Evolutionary conservation across 2,888 invertebrate species (phyloP).

Genomic region (Erebia ligea): DNA sequence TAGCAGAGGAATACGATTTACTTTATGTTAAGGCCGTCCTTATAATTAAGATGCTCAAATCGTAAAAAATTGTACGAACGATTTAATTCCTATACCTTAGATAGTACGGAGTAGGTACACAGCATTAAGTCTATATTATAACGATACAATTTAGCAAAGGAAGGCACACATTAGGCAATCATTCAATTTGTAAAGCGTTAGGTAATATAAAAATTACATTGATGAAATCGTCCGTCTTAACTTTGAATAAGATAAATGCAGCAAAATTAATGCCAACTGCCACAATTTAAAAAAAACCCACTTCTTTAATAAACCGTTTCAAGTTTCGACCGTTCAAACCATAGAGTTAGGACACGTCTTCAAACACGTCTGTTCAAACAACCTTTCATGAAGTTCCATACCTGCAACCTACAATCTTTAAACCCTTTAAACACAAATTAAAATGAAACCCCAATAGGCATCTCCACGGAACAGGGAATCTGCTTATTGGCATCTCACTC

Average conservation of each 20-base stretch:
- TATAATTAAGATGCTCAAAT: too few species aligned
- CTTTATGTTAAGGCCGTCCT: too few species aligned
- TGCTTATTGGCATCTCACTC: too few species aligned
- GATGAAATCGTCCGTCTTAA: constrained; percentile 21
- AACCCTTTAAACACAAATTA: too few species aligned
- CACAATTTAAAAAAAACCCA: not conserved
- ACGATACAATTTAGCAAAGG: constrained; percentile 5
- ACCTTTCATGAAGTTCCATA: not conserved
- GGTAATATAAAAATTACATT: constrained; percentile 9
- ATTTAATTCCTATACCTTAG: too few species aligned
- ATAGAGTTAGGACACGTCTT: not conserved
- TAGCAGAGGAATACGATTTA: too few species aligned
- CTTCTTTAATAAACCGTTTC: not conserved
- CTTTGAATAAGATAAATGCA: not conserved
- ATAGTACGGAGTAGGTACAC: not conserved
- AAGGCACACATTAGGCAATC: constrained; percentile 20
- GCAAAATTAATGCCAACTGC: too few species aligned
- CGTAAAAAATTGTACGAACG: too few species aligned
- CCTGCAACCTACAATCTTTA: too few species aligned
- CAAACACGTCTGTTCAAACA: not conserved
- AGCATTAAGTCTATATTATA: not conserved
- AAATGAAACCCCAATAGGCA: too few species aligned
- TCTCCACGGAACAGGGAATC: too few species aligned
- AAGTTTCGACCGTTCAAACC: too few species aligned
- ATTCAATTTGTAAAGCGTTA: constrained; percentile 13